Evolutionary conservation across 1,140 invertebrate species (phyloP), one percentile per base, ranked within the genome.

Genomic region (Armadillidium nasatum): DNA sequence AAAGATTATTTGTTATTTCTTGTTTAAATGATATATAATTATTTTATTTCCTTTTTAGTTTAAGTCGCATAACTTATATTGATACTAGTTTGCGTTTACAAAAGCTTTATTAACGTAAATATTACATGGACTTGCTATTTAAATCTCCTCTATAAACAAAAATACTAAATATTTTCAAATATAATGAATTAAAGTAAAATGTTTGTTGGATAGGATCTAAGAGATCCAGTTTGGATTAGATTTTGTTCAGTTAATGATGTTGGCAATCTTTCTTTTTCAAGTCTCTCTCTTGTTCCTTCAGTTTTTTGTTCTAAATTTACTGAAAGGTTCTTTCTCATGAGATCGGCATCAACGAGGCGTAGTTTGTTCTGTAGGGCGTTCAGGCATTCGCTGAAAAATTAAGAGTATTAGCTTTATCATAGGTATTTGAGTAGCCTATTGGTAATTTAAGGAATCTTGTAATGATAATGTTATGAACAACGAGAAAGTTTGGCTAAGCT

Each of bases 1-100:
- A 60, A 13, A 60, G 19, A 60, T 60, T 60, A 60, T 60, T 60
- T 60, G 50, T 60, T 60, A 60, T 19, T 60, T 60, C 19, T 60
- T 15, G 7, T 60, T 60, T 60, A 4, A 60, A 60, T 13, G 50
- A 2, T 60, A 3, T 4, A 60, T 1, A 60, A 60, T 60, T 3
- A 60, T 60, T 60, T 3, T 60, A 60, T 2, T 60, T 19, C 7
- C 7, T 15, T 60, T 15, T 7, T 60, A n/a, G n/a, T n/a, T n/a
- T n/a, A n/a, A n/a, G n/a, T n/a, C n/a, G n/a, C n/a, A n/a, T n/a
- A n/a, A n/a, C n/a, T n/a, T n/a, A 33, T 33, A 6, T 33, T 33
- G 6, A 33, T 3, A 33, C 33, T 33, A 3, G 33, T 33, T 33
- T 33, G 6, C 6, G 6, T 33, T 33, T 33, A 33, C 33, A 33